phyloP scores from a whole-genome alignment of 2,113 vertebrate species.

The Platysternon megacephalum region DNA sequence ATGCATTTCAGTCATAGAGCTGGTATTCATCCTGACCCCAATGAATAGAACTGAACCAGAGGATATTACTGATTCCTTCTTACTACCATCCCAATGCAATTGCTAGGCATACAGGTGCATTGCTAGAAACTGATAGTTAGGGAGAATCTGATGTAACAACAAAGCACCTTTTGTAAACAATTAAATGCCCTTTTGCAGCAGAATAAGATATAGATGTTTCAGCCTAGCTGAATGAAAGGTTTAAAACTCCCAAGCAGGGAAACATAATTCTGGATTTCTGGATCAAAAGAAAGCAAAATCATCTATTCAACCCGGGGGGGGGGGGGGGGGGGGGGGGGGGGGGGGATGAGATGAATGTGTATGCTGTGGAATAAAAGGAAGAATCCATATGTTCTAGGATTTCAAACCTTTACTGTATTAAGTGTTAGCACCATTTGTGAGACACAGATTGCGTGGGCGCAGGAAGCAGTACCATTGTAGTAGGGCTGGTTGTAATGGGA shows the following conservation, averaged over 20 bases:
- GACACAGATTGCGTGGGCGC: neutral
- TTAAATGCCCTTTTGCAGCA: constrained; percentile 39
- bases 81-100: neutral
- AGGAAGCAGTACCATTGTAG: neutral
- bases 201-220: constrained; percentile 26
- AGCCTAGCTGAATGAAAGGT: constrained; percentile 11
- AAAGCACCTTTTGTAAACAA: neutral
- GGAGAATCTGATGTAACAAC: neutral
- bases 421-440: neutral
- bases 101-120: neutral
- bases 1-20: neutral
- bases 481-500: neutral
- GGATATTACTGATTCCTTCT: neutral
- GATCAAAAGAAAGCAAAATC: constrained; percentile 6
- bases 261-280: constrained; percentile 23
- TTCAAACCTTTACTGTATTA: neutral
- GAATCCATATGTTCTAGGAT: neutral
- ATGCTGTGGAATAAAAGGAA: neutral
- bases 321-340: neutral
- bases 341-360: neutral
- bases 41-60: neutral
- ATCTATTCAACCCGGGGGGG: neutral
- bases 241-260: constrained; percentile 37
- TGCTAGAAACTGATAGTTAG: neutral
- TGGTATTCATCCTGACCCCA: neutral